Conservation (phyloP, 2,888 invertebrate genomes). For the Leucoptera coffeella region DNA sequence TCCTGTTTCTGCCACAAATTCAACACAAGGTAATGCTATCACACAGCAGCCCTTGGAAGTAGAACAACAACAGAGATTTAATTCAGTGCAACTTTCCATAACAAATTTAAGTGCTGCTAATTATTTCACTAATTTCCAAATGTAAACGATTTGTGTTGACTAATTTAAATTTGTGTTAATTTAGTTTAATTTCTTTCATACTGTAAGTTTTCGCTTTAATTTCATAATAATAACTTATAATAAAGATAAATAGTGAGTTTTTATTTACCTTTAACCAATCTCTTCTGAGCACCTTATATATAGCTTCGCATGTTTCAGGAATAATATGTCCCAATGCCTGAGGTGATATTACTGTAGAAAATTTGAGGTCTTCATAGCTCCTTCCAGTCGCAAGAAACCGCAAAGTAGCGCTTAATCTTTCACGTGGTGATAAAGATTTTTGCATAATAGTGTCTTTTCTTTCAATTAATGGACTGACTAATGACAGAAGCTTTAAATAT, state of each 20-base stretch:
- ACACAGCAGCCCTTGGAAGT: no score
- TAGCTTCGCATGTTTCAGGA: slow-evolving; percentile 11
- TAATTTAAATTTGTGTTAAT: background rate
- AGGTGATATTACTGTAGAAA: slow-evolving; percentile 11
- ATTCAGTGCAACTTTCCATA: background rate
- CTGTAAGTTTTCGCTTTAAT: background rate
- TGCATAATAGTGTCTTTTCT: slow-evolving; percentile 10
- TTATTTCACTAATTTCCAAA: no score
- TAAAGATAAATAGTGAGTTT: background rate
- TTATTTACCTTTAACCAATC: slow-evolving; percentile 8
- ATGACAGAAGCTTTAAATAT: slow-evolving; percentile 5
- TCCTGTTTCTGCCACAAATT: background rate
- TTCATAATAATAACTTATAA: background rate
- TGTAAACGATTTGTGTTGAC: background rate
- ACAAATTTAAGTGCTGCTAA: background rate
- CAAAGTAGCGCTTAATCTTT: slow-evolving; percentile 10
- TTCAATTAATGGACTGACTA: slow-evolving; percentile 8
- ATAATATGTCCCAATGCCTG: slow-evolving; percentile 11
- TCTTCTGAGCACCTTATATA: slow-evolving; percentile 9
- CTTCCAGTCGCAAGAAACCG: slow-evolving; percentile 11
- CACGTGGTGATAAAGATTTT: slow-evolving; percentile 9
- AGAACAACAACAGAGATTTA: background rate
- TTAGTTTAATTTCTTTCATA: background rate
- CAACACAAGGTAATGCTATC: background rate
- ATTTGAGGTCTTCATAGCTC: slow-evolving; percentile 12